Base-by-base conservation (phyloP, 2,797 vertebrate species). In the Oryzias dopingdopingensis region DNA sequence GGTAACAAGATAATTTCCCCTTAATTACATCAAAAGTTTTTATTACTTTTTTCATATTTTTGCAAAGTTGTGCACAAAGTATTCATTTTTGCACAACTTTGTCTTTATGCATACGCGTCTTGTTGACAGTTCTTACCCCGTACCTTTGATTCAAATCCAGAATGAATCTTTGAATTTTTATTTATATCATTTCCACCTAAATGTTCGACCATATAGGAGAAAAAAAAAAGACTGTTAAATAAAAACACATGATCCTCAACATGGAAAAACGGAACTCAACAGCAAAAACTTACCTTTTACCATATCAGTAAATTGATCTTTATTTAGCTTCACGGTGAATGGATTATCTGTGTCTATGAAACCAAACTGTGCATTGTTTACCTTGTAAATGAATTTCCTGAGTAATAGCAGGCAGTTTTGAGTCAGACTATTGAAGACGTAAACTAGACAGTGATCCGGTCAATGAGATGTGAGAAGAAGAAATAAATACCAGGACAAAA, bases 121-220 rank as follows among this genome's bases (percentile, higher is more conserved):
- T 29, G 7, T 29, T 29, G 26, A 29, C 5, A 29, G 26, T 29
- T 29, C 26, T 29, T 7, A 29, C 26, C 26, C 26, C 26, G 7
- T 29, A 29, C 26, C 26, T 6, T 29, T 29, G 26, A 29, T 6
- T 29, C 6, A 0, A 73, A 84, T 77, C 65, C 40, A 40, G 69
- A 77, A 49, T 56, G 51, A 69, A 67, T 80, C 51, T 70, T 74
- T 73, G 55, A 75, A 76, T 80, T 77, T 78, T 56, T 74, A 69
- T 59, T 68, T 65, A 37, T 49, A 80, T 63, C 52, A 56, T 59
- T 74, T 60, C 71, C 62, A 62, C 52, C n/a, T 22, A 71, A 66
- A 65, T 76, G 59, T 65, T 72, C 62, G 65, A 67, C 10, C 10
- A 37, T 37, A 37, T 22, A 59, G 65, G 52, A 62, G 40, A 40